Evolutionary conservation across 2,113 vertebrate genomes (phyloP).

Genomic region (Crotalus tigris): DNA sequence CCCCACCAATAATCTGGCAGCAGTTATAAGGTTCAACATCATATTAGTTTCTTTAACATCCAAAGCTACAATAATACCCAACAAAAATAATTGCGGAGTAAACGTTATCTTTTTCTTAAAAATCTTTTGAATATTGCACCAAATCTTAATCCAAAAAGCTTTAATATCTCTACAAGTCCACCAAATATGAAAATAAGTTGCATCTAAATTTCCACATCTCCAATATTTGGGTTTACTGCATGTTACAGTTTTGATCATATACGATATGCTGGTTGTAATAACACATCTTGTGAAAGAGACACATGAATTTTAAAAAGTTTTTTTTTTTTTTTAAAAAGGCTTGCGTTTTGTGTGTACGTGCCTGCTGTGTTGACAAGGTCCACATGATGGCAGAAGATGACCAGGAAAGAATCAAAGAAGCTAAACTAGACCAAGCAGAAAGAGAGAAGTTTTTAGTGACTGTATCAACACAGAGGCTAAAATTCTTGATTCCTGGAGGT

Average conservation of each 20-base stretch:
- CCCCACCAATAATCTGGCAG: no score
- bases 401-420: background rate
- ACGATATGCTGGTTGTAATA: background rate
- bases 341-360: background rate
- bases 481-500: background rate
- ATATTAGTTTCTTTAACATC: no score
- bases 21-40: no score
- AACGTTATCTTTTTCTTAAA: no score
- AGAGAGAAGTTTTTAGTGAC: background rate
- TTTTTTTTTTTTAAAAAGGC: background rate
- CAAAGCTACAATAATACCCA: no score
- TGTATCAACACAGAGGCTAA: background rate
- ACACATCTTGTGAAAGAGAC: background rate
- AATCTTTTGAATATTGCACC: no score
- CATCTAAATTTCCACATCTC: no score
- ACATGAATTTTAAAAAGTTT: background rate
- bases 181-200: no score
- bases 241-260: background rate
- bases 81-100: no score
- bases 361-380: background rate
- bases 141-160: no score
- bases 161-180: no score
- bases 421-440: background rate
- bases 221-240: background rate
- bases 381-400: background rate